Percentiles rank a stretch among this genome's conserved stretches.
Evolutionary conservation across 2,888 invertebrate genomes (phyloP).

Genomic region (Nephrocerus scutellatus): DNA sequence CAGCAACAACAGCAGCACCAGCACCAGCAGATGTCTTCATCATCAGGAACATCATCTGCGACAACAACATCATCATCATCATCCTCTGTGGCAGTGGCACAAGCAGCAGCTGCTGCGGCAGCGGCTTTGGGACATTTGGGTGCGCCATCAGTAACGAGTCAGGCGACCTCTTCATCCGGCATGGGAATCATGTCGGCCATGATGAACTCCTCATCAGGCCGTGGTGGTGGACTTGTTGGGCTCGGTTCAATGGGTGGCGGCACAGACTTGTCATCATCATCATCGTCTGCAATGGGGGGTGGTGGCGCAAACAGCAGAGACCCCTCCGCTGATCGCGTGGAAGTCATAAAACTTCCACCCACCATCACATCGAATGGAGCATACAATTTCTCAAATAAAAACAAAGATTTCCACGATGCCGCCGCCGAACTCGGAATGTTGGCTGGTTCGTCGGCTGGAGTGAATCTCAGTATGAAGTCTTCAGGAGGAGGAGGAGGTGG

Average conservation of each 20-base stretch:
- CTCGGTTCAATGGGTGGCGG: too few relatives aligned
- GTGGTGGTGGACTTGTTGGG: too few relatives aligned
- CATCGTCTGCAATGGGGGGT: constrained; percentile 21
- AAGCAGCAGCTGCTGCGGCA: constrained; percentile 20
- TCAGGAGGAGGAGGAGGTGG: constrained; percentile 19
- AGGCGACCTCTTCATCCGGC: too few relatives aligned
- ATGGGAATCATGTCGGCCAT: too few relatives aligned
- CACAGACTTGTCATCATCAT: constrained; percentile 4
- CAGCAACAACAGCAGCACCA: constrained; percentile 16
- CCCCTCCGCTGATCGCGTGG: constrained; percentile 59
- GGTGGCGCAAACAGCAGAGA: constrained; percentile 27
- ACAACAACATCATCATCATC: constrained; percentile 15
- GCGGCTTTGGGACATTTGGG: constrained; percentile 23
- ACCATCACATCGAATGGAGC: constrained; percentile 55
- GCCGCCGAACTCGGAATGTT: constrained; percentile 34
- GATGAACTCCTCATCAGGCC: too few relatives aligned
- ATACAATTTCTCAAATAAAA: constrained; percentile 45
- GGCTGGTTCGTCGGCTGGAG: constrained; percentile 32
- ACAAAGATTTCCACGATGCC: constrained; percentile 41
- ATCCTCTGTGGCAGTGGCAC: constrained; percentile 24
- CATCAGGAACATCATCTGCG: constrained; percentile 5
- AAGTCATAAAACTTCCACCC: constrained; percentile 73
- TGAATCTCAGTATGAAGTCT: constrained; percentile 45
- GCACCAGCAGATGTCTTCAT: constrained; percentile 7
- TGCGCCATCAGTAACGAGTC: constrained; percentile 22